phyloP scores from a whole-genome alignment of 2,888 invertebrate genomes.

The Aporophyla nigra region DNA sequence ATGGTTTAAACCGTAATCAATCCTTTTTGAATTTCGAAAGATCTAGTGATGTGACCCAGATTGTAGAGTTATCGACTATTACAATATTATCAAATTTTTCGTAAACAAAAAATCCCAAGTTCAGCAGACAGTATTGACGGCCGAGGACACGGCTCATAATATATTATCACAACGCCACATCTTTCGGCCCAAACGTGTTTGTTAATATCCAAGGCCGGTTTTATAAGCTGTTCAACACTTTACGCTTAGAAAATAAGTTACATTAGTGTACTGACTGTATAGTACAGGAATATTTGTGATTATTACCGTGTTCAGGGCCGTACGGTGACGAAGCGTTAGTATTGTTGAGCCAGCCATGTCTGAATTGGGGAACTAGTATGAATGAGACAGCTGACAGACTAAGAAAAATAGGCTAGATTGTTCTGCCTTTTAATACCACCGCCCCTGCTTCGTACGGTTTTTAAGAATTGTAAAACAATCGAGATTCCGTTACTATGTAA shows the following conservation, averaged over 20 bases:
- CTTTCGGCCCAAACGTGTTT: slow-evolving; percentile 37
- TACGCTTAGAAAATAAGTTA: slow-evolving; percentile 19
- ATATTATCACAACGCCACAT: slow-evolving; percentile 46
- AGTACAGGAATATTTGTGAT: slow-evolving; percentile 15
- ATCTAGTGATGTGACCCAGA: not conserved
- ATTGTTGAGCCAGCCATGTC: slow-evolving; percentile 23
- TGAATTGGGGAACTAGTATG: not conserved
- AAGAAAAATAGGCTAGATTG: slow-evolving; percentile 3
- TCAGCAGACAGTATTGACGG: slow-evolving; percentile 20
- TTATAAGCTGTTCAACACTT: slow-evolving; percentile 23
- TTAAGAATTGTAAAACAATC: no score
- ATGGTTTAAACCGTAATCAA: no score
- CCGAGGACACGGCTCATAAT: slow-evolving; percentile 38
- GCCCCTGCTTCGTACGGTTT: no score
- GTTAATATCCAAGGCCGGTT: slow-evolving; percentile 42
- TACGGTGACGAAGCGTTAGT: slow-evolving; percentile 48
- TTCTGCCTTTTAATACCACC: not conserved
- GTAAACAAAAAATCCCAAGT: not conserved
- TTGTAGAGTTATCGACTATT: not conserved
- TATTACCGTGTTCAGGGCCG: slow-evolving; percentile 34
- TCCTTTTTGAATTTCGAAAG: no score
- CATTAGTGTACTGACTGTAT: not conserved
- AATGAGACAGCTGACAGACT: slow-evolving; percentile 18
- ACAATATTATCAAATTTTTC: not conserved
- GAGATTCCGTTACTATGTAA: no score